Evolutionary conservation across 2,113 vertebrate species (phyloP).

Genomic region (Tetrax tetrax): DNA sequence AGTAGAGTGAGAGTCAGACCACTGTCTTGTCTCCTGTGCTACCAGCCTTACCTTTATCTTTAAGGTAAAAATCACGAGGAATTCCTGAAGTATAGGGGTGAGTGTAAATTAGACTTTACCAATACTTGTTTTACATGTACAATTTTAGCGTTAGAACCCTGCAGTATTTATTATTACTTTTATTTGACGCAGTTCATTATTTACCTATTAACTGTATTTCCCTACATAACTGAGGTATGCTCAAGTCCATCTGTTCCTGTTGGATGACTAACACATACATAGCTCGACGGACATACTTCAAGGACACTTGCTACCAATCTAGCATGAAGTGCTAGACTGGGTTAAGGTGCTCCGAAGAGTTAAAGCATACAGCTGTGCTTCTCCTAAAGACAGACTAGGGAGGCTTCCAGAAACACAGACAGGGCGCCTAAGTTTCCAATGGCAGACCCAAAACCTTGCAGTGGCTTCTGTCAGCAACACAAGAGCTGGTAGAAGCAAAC

Average conservation of each 20-base stretch:
- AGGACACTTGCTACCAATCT: neutral
- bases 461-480: neutral
- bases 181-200: neutral
- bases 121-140: neutral
- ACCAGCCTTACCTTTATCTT: neutral
- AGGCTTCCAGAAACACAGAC: neutral
- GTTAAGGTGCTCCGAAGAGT: neutral
- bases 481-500: neutral
- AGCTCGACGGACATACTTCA: neutral
- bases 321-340: neutral
- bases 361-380: neutral
- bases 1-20: neutral
- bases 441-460: neutral
- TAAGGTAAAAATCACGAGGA: neutral
- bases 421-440: accelerated
- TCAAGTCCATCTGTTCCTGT: neutral
- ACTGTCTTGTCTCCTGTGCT: neutral
- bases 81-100: neutral
- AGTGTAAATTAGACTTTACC: neutral
- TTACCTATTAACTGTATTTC: neutral
- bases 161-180: neutral
- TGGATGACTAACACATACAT: accelerated
- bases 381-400: neutral
- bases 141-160: neutral
- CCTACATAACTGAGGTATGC: neutral